These are phyloP conservation scores for Ashinkailepas kermadecensis DNA, from an alignment of 2,888 invertebrate genomes.

Conservation along the genomic window DNA sequence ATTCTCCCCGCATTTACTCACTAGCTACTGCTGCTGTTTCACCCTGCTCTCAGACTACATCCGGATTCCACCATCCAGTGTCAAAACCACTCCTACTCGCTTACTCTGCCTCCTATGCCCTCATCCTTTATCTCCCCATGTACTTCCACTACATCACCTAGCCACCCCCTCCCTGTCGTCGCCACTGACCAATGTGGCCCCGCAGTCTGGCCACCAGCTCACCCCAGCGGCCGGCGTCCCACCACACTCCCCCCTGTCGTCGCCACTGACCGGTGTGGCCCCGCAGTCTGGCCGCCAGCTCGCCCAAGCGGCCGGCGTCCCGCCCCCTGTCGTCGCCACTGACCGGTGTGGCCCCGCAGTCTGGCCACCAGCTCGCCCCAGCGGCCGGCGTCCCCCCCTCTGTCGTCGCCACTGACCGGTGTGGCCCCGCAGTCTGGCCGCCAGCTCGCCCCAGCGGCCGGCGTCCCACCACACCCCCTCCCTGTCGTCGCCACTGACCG, in stretches of 20 bases:
- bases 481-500: constrained; percentile 26
- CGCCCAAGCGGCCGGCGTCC: too few species aligned
- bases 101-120: not conserved
- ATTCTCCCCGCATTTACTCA: too few species aligned
- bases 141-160: too few species aligned
- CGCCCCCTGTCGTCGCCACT: not conserved
- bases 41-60: too few species aligned
- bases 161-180: not conserved
- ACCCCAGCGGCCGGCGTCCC: constrained; percentile 81
- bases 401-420: constrained; percentile 31
- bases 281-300: too few species aligned
- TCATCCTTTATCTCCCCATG: not conserved
- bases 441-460: constrained; percentile 57
- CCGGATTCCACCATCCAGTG: too few species aligned
- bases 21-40: too few species aligned
- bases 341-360: constrained; percentile 65
- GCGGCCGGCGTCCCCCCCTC: constrained; percentile 58
- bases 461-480: constrained; percentile 54
- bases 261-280: too few species aligned
- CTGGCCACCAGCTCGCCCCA: constrained; percentile 60
- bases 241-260: too few species aligned
- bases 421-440: constrained; percentile 80
- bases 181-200: constrained; percentile 55
- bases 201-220: constrained; percentile 63
- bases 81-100: too few species aligned